Conservation (phyloP, 2,113 vertebrate genomes). For the Boleophthalmus pectinirostris region DNA sequence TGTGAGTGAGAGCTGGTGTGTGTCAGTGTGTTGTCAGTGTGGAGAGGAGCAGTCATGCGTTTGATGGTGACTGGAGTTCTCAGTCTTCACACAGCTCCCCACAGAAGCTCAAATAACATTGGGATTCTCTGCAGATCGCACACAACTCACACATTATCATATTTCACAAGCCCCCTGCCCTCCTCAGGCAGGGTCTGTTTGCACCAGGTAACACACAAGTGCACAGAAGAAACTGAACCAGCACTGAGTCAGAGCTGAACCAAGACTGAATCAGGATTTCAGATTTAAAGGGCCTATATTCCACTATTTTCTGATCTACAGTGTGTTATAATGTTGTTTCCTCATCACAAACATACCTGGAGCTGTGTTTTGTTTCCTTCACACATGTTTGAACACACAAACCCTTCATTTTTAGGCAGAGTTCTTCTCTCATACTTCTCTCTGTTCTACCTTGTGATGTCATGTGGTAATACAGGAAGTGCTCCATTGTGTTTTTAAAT, state of each 20-base stretch:
- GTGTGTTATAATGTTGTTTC: no score
- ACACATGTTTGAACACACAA: no score
- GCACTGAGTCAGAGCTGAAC: neutral
- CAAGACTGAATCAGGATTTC: neutral
- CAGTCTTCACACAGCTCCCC: conserved; percentile 15
- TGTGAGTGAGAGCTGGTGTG: neutral
- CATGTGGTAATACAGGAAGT: no score
- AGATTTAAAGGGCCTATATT: no score
- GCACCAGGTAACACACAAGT: conserved; percentile 16
- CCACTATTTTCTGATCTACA: no score
- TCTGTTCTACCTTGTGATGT: no score
- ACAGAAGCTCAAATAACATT: conserved; percentile 43
- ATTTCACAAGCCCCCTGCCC: conserved; percentile 20
- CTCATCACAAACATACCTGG: no score
- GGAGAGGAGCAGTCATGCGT: conserved; percentile 18
- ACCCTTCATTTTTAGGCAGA: no score
- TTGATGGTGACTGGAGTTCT: conserved; percentile 19
- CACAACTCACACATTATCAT: conserved; percentile 29
- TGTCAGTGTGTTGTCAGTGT: neutral
- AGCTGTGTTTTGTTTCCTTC: no score
- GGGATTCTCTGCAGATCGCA: conserved; percentile 44
- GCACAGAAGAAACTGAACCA: neutral
- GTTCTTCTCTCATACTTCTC: no score
- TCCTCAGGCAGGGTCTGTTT: conserved; percentile 13
- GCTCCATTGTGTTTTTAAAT: no score